Conservation (phyloP, 2,113 vertebrate genomes). For the Grammomys dolichurus region DNA sequence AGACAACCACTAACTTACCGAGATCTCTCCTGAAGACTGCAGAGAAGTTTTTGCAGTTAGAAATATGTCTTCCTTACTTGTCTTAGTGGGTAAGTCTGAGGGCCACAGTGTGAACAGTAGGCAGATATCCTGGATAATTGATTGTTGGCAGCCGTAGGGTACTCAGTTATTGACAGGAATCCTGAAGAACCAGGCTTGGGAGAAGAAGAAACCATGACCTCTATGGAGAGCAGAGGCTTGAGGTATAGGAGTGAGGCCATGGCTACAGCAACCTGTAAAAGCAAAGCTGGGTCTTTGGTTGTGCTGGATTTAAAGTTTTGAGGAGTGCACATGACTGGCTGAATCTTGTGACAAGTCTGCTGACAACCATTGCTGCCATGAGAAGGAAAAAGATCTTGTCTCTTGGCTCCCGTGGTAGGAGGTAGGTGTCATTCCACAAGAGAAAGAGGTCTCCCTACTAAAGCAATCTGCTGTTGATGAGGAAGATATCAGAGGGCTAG, state of each 20-base stretch:
- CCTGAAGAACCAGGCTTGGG: not conserved
- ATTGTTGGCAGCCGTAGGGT: not conserved
- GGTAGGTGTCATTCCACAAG: not conserved
- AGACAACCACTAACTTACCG: not conserved
- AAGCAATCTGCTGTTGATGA: not conserved
- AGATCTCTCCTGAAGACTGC: not conserved
- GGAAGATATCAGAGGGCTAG: not conserved
- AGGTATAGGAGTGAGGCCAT: not conserved
- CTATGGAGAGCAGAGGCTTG: not conserved
- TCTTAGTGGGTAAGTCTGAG: not conserved
- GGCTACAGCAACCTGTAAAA: not conserved
- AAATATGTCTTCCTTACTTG: not conserved
- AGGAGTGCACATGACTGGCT: not conserved
- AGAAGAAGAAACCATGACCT: not conserved
- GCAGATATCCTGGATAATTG: not conserved
- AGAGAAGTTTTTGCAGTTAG: not conserved
- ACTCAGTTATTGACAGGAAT: not conserved
- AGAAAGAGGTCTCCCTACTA: not conserved
- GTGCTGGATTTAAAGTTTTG: not conserved
- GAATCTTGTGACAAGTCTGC: not conserved
- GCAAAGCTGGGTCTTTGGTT: not conserved
- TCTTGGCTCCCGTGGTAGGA: not conserved
- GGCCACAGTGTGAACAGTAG: not conserved
- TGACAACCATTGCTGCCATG: not conserved
- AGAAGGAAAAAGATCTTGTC: not conserved